Conservation (phyloP, 2,888 invertebrate genomes). For the Athalia rosae region DNA sequence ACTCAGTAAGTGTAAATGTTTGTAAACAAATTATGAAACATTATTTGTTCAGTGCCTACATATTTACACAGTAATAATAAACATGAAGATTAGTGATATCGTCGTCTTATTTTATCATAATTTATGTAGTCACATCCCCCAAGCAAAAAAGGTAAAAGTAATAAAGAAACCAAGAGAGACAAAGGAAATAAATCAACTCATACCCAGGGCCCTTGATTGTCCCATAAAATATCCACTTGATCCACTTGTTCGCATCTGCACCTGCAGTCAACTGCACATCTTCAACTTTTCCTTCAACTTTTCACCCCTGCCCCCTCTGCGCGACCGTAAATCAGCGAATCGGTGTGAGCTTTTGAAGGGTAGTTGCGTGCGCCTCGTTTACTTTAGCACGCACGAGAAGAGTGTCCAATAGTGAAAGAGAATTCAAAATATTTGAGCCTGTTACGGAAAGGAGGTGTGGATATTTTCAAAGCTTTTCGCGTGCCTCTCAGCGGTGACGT, state of each 20-base stretch:
- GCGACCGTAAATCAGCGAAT: not conserved
- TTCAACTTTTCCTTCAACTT: not conserved
- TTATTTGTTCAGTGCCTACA: constrained; percentile 74
- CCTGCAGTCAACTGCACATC: too few relatives aligned
- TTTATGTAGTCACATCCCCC: not conserved
- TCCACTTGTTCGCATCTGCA: too few relatives aligned
- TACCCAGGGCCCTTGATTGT: too few relatives aligned
- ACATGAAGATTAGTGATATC: constrained; percentile 69
- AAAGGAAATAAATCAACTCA: too few relatives aligned
- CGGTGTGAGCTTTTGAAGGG: not conserved
- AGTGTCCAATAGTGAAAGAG: not conserved
- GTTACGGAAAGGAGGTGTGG: not conserved
- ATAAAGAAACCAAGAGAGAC: not conserved
- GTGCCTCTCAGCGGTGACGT: constrained; percentile 2
- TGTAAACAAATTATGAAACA: constrained; percentile 73
- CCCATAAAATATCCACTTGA: too few relatives aligned
- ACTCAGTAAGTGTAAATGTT: constrained; percentile 72
- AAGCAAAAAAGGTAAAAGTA: not conserved
- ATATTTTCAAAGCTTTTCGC: not conserved
- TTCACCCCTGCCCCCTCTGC: not conserved
- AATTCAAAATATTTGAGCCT: not conserved
- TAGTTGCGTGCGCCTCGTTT: constrained; percentile 16
- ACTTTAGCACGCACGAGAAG: not conserved
- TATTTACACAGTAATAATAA: constrained; percentile 73
- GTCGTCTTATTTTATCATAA: constrained; percentile 20